phyloP scores from a whole-genome alignment of 1,140 invertebrate genomes.

The Aricia agestis region DNA sequence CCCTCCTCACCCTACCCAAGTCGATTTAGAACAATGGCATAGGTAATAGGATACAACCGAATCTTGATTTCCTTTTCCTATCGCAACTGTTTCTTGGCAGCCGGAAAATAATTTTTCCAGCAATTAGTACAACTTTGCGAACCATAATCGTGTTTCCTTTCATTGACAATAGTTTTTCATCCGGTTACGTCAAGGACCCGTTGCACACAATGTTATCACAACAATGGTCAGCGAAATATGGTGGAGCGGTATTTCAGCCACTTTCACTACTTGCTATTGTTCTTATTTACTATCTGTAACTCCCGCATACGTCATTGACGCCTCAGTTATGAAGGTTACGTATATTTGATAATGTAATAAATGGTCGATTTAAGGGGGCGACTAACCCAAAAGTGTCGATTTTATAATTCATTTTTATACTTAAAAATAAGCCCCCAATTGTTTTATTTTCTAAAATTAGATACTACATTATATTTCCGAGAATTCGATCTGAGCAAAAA shows the following conservation, averaged over 20 bases:
- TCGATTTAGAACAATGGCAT: background rate
- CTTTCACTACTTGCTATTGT: slow-evolving; percentile 65
- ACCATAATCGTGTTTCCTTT: slow-evolving; percentile 27
- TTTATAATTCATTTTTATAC: too few relatives aligned
- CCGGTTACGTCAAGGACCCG: slow-evolving; percentile 60
- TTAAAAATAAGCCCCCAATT: too few relatives aligned
- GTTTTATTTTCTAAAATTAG: too few relatives aligned
- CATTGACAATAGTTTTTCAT: slow-evolving; percentile 35
- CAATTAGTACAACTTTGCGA: slow-evolving; percentile 1
- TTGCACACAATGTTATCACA: slow-evolving; percentile 60
- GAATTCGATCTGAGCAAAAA: too few relatives aligned
- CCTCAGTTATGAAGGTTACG: slow-evolving; percentile 35
- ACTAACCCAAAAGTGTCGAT: too few relatives aligned
- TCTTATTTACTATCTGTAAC: slow-evolving; percentile 52
- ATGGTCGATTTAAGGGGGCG: too few relatives aligned
- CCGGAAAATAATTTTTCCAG: slow-evolving; percentile 1
- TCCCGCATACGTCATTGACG: slow-evolving; percentile 38
- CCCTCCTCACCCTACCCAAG: background rate
- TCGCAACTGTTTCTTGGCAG: background rate
- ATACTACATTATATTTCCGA: too few relatives aligned
- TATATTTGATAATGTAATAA: slow-evolving; percentile 26
- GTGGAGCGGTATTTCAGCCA: slow-evolving; percentile 47
- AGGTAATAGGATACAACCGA: background rate
- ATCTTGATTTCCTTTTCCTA: background rate
- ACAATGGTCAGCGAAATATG: slow-evolving; percentile 47